phyloP scores from a whole-genome alignment of 2,797 vertebrate genomes.

The Pseudochirops corinnae region DNA sequence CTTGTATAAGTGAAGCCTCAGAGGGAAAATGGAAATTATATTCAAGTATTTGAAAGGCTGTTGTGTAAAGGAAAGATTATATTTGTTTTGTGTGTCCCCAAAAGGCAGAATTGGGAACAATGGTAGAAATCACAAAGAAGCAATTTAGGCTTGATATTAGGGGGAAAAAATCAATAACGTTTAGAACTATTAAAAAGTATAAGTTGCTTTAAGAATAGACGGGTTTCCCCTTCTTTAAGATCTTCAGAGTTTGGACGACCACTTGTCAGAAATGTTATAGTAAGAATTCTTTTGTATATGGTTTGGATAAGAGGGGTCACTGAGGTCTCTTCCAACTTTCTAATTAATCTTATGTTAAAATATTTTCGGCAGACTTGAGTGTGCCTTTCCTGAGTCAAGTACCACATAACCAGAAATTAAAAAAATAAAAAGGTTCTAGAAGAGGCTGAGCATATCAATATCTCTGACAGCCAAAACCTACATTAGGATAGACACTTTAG shows the following conservation, averaged over 20 bases:
- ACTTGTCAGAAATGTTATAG: background rate
- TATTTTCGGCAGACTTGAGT: background rate
- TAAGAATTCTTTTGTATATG: background rate
- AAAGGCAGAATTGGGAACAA: background rate
- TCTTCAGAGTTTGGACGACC: background rate
- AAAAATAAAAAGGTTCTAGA: too few species aligned
- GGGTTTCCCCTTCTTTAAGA: background rate
- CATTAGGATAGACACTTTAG: too few species aligned
- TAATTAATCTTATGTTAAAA: background rate
- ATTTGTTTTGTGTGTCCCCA: background rate
- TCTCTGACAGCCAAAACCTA: too few species aligned
- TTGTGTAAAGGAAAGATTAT: background rate
- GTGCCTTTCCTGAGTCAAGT: background rate
- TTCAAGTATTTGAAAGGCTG: background rate
- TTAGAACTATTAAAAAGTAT: background rate
- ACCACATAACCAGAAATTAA: too few species aligned
- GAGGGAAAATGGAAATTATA: background rate
- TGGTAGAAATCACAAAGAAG: background rate
- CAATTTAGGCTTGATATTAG: background rate
- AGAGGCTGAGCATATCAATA: too few species aligned
- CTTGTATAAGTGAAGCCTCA: background rate
- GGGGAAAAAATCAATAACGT: background rate
- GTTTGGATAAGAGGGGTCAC: background rate
- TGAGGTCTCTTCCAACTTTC: background rate
- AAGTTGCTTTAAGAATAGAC: background rate